phyloP scores from a whole-genome alignment of 2,797 vertebrate species.

The Delichon dasypus region DNA sequence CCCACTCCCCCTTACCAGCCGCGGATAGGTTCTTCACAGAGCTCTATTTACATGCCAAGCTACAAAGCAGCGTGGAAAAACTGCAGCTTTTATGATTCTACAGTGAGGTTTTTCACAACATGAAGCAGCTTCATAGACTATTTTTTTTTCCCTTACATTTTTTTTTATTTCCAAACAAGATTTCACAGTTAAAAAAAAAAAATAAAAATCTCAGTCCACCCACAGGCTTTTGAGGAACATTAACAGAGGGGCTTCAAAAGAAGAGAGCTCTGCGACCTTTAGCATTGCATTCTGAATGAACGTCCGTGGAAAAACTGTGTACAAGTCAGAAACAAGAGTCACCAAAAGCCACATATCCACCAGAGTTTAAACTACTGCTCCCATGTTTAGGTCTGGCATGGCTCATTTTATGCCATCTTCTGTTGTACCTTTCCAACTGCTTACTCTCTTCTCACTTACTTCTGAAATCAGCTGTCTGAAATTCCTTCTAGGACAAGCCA shows the following conservation, averaged over 20 bases:
- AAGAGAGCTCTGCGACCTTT: neutral
- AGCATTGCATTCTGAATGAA: neutral
- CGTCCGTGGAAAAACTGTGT: neutral
- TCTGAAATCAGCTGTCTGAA: neutral
- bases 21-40: slow-evolving; percentile 33
- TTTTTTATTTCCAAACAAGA: neutral
- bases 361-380: neutral
- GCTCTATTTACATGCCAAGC: slow-evolving; percentile 59
- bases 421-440: neutral
- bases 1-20: neutral
- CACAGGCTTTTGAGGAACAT: neutral
- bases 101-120: slow-evolving; percentile 43
- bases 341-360: neutral
- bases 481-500: neutral
- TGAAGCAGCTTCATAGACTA: slow-evolving; percentile 6
- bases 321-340: neutral
- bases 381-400: neutral
- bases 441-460: neutral
- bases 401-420: neutral
- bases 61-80: slow-evolving; percentile 50
- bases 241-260: neutral
- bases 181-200: neutral
- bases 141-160: neutral
- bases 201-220: neutral
- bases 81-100: slow-evolving; percentile 48